Conservation (phyloP, 2,888 invertebrate genomes). For the Lomographa bimaculata region DNA sequence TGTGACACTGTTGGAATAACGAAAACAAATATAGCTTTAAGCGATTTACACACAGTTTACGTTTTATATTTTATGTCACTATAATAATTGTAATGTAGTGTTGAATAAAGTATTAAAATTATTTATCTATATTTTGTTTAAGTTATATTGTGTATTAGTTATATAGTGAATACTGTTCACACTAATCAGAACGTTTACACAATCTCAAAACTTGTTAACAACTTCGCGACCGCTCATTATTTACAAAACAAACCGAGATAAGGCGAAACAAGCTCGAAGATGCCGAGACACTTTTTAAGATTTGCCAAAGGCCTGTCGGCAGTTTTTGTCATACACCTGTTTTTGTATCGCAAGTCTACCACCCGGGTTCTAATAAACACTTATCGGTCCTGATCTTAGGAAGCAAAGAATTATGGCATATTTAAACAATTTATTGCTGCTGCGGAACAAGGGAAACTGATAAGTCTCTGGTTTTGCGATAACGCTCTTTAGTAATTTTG, state of each 20-base stretch:
- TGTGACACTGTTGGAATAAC: too few relatives aligned
- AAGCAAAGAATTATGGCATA: slow-evolving; percentile 78
- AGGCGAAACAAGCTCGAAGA: slow-evolving; percentile 55
- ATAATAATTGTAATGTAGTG: too few relatives aligned
- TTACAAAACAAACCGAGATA: slow-evolving; percentile 71
- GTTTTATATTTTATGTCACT: too few relatives aligned
- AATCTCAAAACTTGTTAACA: slow-evolving; percentile 61
- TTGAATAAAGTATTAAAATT: too few relatives aligned
- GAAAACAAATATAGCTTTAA: too few relatives aligned
- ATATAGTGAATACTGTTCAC: too few relatives aligned
- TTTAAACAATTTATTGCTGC: slow-evolving; percentile 78
- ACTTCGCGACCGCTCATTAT: slow-evolving; percentile 65
- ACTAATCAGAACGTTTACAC: slow-evolving; percentile 31
- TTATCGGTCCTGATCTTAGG: slow-evolving; percentile 71
- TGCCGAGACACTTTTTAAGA: slow-evolving; percentile 58
- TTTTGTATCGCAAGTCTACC: slow-evolving; percentile 64
- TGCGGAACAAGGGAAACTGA: slow-evolving; percentile 71
- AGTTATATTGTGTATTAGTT: too few relatives aligned
- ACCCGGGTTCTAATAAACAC: slow-evolving; percentile 76
- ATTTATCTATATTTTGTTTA: too few relatives aligned
- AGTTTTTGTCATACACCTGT: slow-evolving; percentile 59
- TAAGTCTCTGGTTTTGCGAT: slow-evolving; percentile 70
- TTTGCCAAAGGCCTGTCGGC: slow-evolving; percentile 54
- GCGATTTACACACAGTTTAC: too few relatives aligned
- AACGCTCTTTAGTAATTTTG: slow-evolving; percentile 56